Base-by-base conservation (phyloP, 2,888 invertebrate genomes). In the Netelia virgata region DNA sequence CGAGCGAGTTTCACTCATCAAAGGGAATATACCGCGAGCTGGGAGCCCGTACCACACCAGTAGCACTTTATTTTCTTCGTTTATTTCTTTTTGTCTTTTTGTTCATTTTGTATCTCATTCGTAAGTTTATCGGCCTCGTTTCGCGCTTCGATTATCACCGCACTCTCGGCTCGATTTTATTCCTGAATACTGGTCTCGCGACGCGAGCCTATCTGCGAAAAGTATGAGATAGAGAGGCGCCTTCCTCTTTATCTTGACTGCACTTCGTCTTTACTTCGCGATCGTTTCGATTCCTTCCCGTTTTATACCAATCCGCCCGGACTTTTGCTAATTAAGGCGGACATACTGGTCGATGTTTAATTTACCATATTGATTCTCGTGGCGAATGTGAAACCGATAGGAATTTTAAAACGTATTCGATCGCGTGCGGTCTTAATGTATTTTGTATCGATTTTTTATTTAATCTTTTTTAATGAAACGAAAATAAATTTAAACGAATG, bases 111-210 rank as follows among this genome's bases (percentile, higher is more conserved):
- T 9, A 36, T 78, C 28, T 55, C 61, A 14, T 70, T 59, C 53
- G 70, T 53, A 55, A 72, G 66, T 80, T 72, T 61, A 80, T 76
- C 75, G 76, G 41, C 59, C 66, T 63, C 80, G 70, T 79, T 83
- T 79, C 55, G 61, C 83, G 70, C 70, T 64, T 83, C 75, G 72
- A 83, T 76, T 72, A 75, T 76, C 41, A 63, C 74, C 74, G 47
- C 63, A 50, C 70, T 64, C 74, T 18, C n/a, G 41, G 23, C 50
- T 61, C 47, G 68, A 77, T 63, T 84, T 80, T 57, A 66, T 79
- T 80, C 55, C 61, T 73, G 75, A 75, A 83, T 75, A 83, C 78
- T 47, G 64, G 59, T 70, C 66, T 36, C 36, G 36, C 36, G 36
- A 6, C 36, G 36, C 5, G 36, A 41, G 47, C 18, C 69, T 82